Evolutionary conservation across 2,888 invertebrate species (phyloP).

Genomic region (Diaphora mendica): DNA sequence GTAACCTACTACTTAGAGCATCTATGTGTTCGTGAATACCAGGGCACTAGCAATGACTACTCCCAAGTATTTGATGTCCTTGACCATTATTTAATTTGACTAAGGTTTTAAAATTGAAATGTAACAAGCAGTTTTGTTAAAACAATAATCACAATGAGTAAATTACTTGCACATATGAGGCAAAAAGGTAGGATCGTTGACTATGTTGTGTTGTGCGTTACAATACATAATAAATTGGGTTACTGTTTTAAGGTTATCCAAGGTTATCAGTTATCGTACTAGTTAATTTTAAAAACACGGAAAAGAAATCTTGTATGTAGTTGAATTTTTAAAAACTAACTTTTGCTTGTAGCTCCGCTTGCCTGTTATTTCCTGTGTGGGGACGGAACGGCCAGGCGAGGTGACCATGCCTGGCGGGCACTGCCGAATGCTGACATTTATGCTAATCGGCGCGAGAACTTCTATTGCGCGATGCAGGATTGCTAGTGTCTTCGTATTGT

Average conservation of each 20-base stretch:
- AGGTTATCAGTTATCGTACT: conserved; percentile 28
- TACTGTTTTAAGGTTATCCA: conserved; percentile 40
- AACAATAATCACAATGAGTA: conserved; percentile 4
- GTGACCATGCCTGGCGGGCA: too few species aligned
- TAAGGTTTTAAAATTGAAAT: background rate
- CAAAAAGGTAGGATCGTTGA: background rate
- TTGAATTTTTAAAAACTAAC: background rate
- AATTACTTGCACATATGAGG: background rate
- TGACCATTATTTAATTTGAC: background rate
- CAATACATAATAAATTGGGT: conserved; percentile 25
- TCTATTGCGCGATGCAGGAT: too few species aligned
- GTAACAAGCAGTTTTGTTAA: background rate
- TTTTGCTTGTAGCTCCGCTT: too few species aligned
- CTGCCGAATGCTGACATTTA: too few species aligned
- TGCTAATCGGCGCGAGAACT: too few species aligned
- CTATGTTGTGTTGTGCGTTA: conserved; percentile 8
- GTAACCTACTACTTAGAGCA: too few species aligned
- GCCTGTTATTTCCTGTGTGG: too few species aligned
- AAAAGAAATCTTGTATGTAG: conserved; percentile 9
- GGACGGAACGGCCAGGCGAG: too few species aligned
- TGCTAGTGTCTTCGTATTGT: too few species aligned
- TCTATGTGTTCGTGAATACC: too few species aligned
- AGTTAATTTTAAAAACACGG: conserved; percentile 6
- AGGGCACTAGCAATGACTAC: too few species aligned
- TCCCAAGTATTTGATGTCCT: too few species aligned